These are phyloP conservation scores for Malurus cyaneus DNA, from an alignment of 2,113 vertebrate genomes.

Conservation along the genomic window DNA sequence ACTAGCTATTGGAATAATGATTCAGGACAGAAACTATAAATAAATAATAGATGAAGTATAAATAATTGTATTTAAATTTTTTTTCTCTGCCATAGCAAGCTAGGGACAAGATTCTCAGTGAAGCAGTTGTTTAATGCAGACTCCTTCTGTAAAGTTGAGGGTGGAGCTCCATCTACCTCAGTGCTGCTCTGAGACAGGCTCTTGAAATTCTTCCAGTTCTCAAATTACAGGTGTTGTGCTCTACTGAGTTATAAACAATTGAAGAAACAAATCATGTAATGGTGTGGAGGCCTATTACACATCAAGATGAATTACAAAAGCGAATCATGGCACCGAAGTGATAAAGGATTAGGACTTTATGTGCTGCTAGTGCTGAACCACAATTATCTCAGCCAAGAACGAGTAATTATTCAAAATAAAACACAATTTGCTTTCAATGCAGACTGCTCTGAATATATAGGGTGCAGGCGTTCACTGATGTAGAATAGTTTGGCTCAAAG, in stretches of 20 bases:
- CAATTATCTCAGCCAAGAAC: neutral
- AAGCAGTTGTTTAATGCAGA: neutral
- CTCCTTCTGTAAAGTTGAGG: neutral
- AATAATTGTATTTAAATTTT: neutral
- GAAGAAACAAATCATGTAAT: neutral
- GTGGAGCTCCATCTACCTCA: neutral
- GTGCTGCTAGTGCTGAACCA: neutral
- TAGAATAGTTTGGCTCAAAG: neutral
- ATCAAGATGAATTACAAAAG: neutral
- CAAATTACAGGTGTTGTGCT: neutral
- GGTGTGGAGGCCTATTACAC: neutral
- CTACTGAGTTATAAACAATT: neutral
- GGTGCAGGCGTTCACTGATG: neutral
- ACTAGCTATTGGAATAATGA: neutral
- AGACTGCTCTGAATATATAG: neutral
- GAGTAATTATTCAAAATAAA: conserved; percentile 33
- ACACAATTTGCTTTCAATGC: neutral
- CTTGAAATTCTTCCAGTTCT: neutral
- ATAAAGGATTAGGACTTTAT: neutral
- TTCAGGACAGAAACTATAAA: neutral
- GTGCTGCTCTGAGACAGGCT: neutral
- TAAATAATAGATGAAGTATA: neutral
- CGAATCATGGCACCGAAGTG: neutral
- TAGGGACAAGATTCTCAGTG: neutral
- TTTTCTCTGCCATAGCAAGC: neutral